phyloP scores from a whole-genome alignment of 2,113 vertebrate species.

The Chauna torquata region DNA sequence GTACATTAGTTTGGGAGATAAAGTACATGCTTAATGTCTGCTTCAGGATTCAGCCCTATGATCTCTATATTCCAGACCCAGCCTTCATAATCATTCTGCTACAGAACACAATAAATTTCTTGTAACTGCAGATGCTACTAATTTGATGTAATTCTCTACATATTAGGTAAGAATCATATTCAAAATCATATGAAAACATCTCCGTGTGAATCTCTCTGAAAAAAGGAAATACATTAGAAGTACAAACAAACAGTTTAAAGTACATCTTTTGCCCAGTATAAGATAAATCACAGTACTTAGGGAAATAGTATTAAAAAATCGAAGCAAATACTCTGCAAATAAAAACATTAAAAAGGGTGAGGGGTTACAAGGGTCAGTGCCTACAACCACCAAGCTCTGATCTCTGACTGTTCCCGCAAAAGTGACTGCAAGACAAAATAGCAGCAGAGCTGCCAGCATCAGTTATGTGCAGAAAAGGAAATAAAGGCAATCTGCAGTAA shows the following conservation, averaged over 20 bases:
- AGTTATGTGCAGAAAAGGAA: neutral
- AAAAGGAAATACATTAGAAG: neutral
- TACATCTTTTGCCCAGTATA: neutral
- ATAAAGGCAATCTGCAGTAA: neutral
- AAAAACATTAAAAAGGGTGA: neutral
- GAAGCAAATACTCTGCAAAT: neutral
- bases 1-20: conserved; percentile 40
- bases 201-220: neutral
- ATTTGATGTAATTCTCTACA: neutral
- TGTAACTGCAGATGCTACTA: conserved; percentile 1
- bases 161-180: neutral
- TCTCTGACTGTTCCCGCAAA: neutral
- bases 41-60: conserved; percentile 12
- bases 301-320: neutral
- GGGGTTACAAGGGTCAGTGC: neutral
- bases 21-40: conserved; percentile 15
- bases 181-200: neutral
- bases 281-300: neutral
- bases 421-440: neutral
- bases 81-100: neutral
- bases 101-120: neutral
- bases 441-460: neutral
- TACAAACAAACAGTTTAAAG: neutral
- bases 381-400: neutral
- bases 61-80: neutral